These are phyloP conservation scores for Branchipolynoe longqiensis DNA, from an alignment of 2,888 invertebrate genomes.

Conservation along the genomic window DNA sequence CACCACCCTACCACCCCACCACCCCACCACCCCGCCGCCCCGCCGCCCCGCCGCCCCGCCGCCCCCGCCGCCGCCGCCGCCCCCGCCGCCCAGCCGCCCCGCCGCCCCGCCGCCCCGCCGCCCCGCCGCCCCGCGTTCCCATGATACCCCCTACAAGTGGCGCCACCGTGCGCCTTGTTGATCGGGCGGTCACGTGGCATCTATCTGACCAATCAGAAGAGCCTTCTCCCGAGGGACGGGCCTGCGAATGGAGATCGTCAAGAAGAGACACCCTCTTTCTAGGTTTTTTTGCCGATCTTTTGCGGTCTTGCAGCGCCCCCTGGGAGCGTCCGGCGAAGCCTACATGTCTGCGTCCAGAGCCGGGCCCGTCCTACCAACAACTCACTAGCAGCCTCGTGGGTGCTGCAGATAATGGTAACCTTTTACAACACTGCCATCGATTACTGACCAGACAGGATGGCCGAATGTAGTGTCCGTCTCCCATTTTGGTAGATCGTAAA, in stretches of 20 bases:
- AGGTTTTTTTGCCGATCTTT: no score
- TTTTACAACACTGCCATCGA: no score
- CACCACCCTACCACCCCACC: background rate
- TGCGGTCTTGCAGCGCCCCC: background rate
- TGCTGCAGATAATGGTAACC: no score
- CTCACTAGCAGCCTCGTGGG: no score
- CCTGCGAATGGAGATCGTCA: slow-evolving; percentile 7
- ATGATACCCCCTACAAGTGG: background rate
- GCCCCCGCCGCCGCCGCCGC: no score
- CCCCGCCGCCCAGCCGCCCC: background rate
- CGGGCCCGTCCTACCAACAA: background rate
- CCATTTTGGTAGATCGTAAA: no score
- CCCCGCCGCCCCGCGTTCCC: background rate
- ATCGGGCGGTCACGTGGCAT: slow-evolving; percentile 13
- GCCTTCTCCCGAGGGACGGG: background rate
- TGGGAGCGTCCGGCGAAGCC: background rate
- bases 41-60: no score
- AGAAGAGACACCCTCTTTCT: background rate
- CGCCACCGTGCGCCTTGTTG: slow-evolving; percentile 3
- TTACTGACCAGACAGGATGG: no score
- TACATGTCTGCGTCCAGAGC: background rate
- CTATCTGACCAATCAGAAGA: slow-evolving; percentile 24
- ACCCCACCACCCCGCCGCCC: no score
- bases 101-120: no score
- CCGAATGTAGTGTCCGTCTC: no score